Evolutionary conservation across 2,113 vertebrate species (phyloP).

Genomic region (Dipodomys stephensi): DNA sequence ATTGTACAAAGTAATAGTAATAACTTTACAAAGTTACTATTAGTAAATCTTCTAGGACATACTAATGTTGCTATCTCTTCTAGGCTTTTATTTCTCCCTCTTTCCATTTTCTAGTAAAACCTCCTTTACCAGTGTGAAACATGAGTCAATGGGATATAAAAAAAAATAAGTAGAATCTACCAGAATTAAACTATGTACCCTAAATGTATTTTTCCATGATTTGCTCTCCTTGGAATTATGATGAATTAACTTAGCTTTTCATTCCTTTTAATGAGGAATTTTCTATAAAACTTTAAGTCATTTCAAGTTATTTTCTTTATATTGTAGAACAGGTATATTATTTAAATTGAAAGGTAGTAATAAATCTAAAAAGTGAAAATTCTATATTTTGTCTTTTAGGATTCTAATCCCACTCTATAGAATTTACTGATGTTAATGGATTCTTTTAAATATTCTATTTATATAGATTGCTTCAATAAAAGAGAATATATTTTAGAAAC

Average conservation of each 20-base stretch:
- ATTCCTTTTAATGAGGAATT: neutral
- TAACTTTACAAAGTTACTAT: neutral
- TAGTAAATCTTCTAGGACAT: neutral
- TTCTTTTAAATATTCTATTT: neutral
- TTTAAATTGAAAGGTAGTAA: neutral
- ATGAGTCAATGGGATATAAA: neutral
- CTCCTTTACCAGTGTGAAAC: neutral
- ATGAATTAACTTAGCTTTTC: neutral
- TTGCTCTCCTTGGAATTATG: conserved; percentile 8
- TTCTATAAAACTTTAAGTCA: neutral
- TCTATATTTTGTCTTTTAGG: neutral
- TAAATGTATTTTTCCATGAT: neutral
- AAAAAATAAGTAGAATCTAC: neutral
- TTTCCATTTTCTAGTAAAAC: neutral
- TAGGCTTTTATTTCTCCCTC: neutral
- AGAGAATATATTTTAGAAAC: neutral
- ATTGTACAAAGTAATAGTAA: conserved; percentile 7
- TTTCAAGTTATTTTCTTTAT: conserved; percentile 14
- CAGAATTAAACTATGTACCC: neutral
- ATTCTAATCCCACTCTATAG: neutral
- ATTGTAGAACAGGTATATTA: neutral
- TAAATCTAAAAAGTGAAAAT: neutral
- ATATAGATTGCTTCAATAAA: neutral
- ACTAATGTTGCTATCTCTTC: neutral
- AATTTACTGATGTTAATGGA: neutral